These are phyloP conservation scores for Sesamia inferens DNA, from an alignment of 2,888 invertebrate genomes.

Conservation along the genomic window DNA sequence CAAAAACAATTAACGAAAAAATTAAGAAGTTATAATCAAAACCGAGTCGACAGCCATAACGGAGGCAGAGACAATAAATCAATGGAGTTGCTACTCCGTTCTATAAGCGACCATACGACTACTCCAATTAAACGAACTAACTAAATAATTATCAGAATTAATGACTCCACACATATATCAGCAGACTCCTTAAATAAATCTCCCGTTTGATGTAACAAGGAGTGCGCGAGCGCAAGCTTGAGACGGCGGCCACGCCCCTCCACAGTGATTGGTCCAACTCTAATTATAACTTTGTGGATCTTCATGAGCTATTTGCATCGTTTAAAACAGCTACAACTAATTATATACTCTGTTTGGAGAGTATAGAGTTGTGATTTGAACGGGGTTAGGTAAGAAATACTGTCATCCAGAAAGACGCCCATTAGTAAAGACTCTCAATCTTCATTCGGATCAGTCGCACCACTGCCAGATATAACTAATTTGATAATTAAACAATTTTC, in stretches of 20 bases:
- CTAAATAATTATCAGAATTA: conserved; percentile 90
- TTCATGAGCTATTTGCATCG: conserved; percentile 87
- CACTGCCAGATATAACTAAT: conserved; percentile 75
- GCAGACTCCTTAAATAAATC: conserved; percentile 83
- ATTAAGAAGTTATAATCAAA: conserved; percentile 61
- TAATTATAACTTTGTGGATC: conserved; percentile 85
- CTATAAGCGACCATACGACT: conserved; percentile 75
- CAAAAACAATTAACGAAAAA: conserved; percentile 61
- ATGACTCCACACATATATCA: conserved; percentile 85
- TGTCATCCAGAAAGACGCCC: conserved; percentile 88
- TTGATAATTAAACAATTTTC: conserved; percentile 64
- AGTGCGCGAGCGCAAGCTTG: conserved; percentile 80
- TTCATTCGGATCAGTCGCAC: conserved; percentile 80
- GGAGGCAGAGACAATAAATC: conserved; percentile 63
- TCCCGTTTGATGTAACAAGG: conserved; percentile 79
- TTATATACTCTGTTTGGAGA: conserved; percentile 56
- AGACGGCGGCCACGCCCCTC: conserved; percentile 77
- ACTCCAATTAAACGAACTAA: conserved; percentile 86
- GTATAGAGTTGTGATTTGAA: conserved; percentile 53
- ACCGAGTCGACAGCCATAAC: conserved; percentile 59
- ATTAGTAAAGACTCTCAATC: conserved; percentile 87
- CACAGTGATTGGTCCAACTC: conserved; percentile 83
- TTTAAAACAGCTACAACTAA: conserved; percentile 73
- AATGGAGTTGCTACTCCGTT: conserved; percentile 67
- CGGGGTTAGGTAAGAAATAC: conserved; percentile 70